A percentile compares a stretch with the other conserved stretches of the same genome.
phyloP scores from a whole-genome alignment of 2,888 invertebrate species.

The Philonicus albiceps region DNA sequence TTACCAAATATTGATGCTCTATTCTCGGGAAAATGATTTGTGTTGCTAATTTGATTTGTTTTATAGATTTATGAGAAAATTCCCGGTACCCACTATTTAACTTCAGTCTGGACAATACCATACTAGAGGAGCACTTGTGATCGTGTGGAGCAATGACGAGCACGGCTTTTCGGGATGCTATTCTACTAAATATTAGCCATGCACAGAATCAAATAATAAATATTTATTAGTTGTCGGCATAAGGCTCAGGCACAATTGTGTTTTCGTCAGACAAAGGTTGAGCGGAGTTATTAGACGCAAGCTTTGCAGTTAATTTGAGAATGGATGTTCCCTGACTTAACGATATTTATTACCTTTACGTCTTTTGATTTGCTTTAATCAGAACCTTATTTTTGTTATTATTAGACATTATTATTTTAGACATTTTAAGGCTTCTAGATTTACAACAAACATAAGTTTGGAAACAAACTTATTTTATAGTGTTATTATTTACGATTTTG shows the following conservation, averaged over 20 bases:
- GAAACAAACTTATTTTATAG: too few species aligned
- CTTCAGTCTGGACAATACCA: neutral
- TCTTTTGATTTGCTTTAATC: neutral
- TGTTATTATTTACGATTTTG: too few species aligned
- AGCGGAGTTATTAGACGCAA: neutral
- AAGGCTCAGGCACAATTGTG: neutral
- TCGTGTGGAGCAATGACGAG: neutral
- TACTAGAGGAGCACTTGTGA: neutral
- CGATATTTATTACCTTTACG: too few species aligned
- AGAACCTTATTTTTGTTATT: neutral
- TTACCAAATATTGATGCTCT: neutral
- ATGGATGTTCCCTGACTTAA: neutral
- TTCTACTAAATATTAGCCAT: neutral
- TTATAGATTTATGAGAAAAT: neutral
- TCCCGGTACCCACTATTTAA: neutral
- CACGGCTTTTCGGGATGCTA: neutral
- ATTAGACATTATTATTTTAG: too few species aligned
- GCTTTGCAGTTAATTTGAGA: neutral
- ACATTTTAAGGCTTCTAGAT: too few species aligned
- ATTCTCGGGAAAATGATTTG: neutral
- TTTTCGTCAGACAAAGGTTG: neutral
- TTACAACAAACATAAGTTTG: too few species aligned
- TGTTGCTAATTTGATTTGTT: neutral
- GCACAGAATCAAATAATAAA: neutral
- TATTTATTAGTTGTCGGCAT: neutral